Conservation (phyloP, 1,140 invertebrate species). For the Calosoma granatense region DNA sequence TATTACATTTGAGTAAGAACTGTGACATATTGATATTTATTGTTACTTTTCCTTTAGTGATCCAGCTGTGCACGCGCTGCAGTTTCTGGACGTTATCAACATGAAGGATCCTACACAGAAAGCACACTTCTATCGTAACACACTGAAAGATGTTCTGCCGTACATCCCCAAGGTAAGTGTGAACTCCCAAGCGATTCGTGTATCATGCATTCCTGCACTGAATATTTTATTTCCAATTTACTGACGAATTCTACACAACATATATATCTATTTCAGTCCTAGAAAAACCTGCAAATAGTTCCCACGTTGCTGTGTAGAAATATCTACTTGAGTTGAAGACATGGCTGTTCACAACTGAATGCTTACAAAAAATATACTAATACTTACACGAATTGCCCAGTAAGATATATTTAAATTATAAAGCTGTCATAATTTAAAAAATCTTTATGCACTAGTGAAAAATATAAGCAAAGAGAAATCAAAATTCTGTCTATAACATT, state of each 20-base stretch:
- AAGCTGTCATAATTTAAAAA: too few species aligned
- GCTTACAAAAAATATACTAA: too few species aligned
- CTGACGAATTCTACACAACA: neutral
- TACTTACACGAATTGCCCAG: too few species aligned
- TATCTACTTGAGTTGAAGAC: too few species aligned
- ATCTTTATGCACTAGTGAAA: too few species aligned
- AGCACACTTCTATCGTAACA: slow-evolving; percentile 77
- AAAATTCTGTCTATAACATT: too few species aligned
- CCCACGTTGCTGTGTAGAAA: too few species aligned
- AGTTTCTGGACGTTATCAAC: slow-evolving; percentile 85
- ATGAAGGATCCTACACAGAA: slow-evolving; percentile 86
- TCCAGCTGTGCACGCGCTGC: slow-evolving; percentile 75
- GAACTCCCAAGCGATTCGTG: neutral
- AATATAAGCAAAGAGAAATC: too few species aligned
- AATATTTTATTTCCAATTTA: slow-evolving; percentile 8
- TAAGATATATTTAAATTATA: too few species aligned
- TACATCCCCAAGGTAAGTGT: slow-evolving; percentile 75
- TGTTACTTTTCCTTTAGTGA: slow-evolving; percentile 52
- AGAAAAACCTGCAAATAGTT: slow-evolving; percentile 7
- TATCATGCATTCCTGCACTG: neutral
- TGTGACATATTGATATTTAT: too few species aligned
- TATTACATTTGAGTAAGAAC: too few species aligned
- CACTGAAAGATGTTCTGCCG: slow-evolving; percentile 75
- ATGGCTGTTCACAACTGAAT: too few species aligned
- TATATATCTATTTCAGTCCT: neutral